Evolutionary conservation across 1,140 invertebrate genomes (phyloP).

Genomic region (Drosophila parvula): DNA sequence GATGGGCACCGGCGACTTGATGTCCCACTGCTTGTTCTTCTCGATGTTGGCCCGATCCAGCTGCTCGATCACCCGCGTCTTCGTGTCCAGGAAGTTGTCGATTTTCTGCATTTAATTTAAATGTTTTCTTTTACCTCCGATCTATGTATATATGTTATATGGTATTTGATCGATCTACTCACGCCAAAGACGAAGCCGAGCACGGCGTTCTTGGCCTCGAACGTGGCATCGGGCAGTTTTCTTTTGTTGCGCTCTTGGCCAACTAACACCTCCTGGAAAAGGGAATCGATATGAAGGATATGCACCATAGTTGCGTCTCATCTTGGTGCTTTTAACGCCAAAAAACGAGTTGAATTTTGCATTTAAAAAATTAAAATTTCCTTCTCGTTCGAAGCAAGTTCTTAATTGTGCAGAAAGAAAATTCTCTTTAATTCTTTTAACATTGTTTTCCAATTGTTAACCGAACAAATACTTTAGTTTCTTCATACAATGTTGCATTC

Average conservation of each 20-base stretch:
- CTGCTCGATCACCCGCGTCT: constrained; percentile 88
- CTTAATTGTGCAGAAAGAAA: no score
- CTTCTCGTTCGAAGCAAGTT: no score
- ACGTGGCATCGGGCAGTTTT: constrained; percentile 88
- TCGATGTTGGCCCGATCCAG: constrained; percentile 89
- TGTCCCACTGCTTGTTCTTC: constrained; percentile 90
- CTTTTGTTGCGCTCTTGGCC: constrained; percentile 87
- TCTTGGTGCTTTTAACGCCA: not conserved
- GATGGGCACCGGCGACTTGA: constrained; percentile 86
- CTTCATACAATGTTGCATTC: no score
- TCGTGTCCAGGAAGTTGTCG: constrained; percentile 90
- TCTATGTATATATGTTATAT: not conserved
- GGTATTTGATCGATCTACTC: constrained; percentile 84
- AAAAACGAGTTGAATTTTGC: not conserved
- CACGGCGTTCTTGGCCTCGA: constrained; percentile 90
- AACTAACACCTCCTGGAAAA: constrained; percentile 74
- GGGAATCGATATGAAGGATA: constrained; percentile 28
- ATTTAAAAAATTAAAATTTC: no score
- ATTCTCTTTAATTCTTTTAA: no score
- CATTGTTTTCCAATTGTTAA: no score
- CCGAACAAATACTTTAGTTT: not conserved
- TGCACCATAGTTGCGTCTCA: constrained; percentile 5
- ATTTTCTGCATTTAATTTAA: constrained; percentile 87
- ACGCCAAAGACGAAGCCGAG: constrained; percentile 92
- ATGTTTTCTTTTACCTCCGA: not conserved